Percentiles rank a stretch among this genome's conserved stretches.
Conservation (phyloP, 2,888 invertebrate species). For the Lasioglossum oenotherae region DNA sequence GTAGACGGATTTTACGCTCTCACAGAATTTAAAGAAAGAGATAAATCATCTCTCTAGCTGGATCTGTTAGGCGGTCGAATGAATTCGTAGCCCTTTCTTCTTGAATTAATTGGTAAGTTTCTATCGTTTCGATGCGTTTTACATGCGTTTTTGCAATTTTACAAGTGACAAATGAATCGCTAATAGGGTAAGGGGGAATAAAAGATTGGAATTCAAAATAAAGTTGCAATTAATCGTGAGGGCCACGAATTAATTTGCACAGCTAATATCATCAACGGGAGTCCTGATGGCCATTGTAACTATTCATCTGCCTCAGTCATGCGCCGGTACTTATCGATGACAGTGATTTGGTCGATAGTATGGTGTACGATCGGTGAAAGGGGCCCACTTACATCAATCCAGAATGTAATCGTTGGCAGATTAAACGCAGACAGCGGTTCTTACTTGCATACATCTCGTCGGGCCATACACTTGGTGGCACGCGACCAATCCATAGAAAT, state of each 20-base stretch:
- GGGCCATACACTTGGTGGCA: slow-evolving; percentile 73
- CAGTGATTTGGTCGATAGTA: slow-evolving; percentile 41
- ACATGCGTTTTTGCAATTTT: neutral
- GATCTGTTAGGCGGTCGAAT: no score
- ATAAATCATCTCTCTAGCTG: no score
- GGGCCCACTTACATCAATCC: slow-evolving; percentile 61
- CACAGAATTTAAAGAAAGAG: no score
- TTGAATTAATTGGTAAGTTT: no score
- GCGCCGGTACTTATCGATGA: slow-evolving; percentile 1
- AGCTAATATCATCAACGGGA: neutral
- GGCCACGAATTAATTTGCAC: neutral
- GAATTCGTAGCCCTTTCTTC: no score
- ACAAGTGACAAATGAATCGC: neutral
- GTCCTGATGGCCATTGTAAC: neutral
- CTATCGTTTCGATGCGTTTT: no score
- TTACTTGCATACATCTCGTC: slow-evolving; percentile 63
- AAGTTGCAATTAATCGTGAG: neutral
- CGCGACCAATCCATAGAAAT: slow-evolving; percentile 81
- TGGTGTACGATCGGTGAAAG: slow-evolving; percentile 37
- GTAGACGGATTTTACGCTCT: no score
- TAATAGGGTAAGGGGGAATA: neutral
- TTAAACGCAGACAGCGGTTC: slow-evolving; percentile 60
- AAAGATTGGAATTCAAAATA: neutral
- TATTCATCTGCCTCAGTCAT: neutral
- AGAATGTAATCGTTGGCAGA: slow-evolving; percentile 64